Evolutionary conservation across 2,113 vertebrate species (phyloP).

Genomic region (Chloropsis cyanopogon): DNA sequence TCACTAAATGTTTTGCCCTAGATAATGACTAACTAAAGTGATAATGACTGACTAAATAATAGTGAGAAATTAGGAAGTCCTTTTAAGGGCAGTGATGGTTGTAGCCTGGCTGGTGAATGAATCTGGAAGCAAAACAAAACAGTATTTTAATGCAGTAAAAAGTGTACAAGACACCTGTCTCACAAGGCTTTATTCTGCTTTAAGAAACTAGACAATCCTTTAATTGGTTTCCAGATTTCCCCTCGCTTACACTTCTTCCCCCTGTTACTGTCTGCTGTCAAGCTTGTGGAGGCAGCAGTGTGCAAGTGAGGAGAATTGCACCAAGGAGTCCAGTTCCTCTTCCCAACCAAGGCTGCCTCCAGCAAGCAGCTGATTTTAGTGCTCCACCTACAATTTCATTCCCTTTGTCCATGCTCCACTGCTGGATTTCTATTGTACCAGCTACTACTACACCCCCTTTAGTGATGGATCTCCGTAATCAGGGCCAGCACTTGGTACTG

Average conservation of each 20-base stretch:
- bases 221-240: neutral
- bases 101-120: neutral
- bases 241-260: neutral
- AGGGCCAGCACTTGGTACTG: neutral
- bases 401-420: neutral
- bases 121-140: conserved; percentile 18
- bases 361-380: neutral
- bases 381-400: neutral
- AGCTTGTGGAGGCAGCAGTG: fast-evolving
- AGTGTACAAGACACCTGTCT: neutral
- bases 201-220: neutral
- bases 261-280: fast-evolving
- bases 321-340: neutral
- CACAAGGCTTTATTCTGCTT: neutral
- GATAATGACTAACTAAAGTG: neutral
- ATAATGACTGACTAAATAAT: neutral
- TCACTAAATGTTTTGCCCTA: neutral
- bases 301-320: neutral
- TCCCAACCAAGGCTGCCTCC: neutral
- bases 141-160: neutral
- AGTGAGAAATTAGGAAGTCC: neutral
- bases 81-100: neutral
- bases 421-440: neutral
- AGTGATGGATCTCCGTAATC: neutral
- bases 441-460: neutral